phyloP scores from a whole-genome alignment of 2,113 vertebrate genomes.

The Pipa parva region DNA sequence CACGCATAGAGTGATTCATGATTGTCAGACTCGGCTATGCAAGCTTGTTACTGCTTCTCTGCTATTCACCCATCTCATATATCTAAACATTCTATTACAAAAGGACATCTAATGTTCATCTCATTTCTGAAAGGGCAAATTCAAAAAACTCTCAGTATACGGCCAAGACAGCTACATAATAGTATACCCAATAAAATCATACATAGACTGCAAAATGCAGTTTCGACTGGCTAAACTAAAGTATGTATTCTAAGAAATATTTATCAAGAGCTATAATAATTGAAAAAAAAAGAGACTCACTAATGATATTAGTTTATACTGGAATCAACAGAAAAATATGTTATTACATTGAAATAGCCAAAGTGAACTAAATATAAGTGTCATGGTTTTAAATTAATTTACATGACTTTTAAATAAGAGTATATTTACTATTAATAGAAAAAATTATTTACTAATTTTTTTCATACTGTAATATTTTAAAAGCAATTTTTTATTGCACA shows the following conservation, averaged over 20 bases:
- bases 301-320: too few species aligned
- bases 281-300: constrained; percentile 5
- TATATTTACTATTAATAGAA: too few species aligned
- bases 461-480: too few species aligned
- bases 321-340: too few species aligned
- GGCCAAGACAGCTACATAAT: constrained; percentile 37
- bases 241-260: constrained; percentile 22
- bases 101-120: constrained; percentile 53
- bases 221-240: constrained; percentile 25
- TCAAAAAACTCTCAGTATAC: constrained; percentile 33
- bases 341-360: too few species aligned
- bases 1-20: constrained; percentile 56
- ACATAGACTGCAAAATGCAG: constrained; percentile 31
- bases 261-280: constrained; percentile 18
- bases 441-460: too few species aligned
- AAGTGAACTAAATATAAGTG: too few species aligned
- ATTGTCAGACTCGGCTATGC: constrained; percentile 56
- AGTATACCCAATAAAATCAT: constrained; percentile 35
- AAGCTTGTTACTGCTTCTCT: constrained; percentile 52
- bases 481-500: too few species aligned
- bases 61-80: constrained; percentile 56
- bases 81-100: constrained; percentile 60
- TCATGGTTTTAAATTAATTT: too few species aligned
- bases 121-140: constrained; percentile 52
- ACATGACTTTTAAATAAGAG: too few species aligned